Base-by-base conservation (phyloP, 2,797 vertebrate genomes). In the Xenopus petersii region DNA sequence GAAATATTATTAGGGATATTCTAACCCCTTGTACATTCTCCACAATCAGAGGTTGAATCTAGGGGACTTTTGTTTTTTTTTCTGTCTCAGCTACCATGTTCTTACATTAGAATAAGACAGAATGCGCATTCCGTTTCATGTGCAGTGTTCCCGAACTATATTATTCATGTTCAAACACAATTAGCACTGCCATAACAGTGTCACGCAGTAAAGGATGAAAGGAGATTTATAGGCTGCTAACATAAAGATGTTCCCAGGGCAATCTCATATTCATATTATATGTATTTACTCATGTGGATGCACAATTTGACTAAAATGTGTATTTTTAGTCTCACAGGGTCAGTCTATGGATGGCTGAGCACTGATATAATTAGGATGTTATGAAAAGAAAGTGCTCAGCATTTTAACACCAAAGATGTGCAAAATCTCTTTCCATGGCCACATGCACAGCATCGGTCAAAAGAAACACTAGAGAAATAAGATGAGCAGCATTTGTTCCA, bases 241-340 rank as follows among this genome's bases (percentile, higher is more conserved):
- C 36, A 24, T 54, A 46, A 24, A 65, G 36, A 24, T n/a, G 30
- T 33, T 33, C 21, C 63, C 21, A 55, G 21, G 51, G 62, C 12
- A n/a, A 48, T 10, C 11, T 47, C 30, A 21, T 63, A 16, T 47
- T 15, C 30, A 17, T 65, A 64, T 74, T 60, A 36, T 10, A 67
- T 47, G 59, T 10, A 61, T 67, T 74, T 36, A 59, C 56, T 74
- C 24, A 67, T 51, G 26, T 73, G 63, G 54, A 47, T 60, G 55
- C 46, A 67, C 64, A 74, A 62, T 51, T 51, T 60, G 30, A 30
- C 56, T 30, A 59, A 36, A 66, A 47, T 36, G 36, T 66, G 13
- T 59, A 47, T 74, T 66, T 59, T 59, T 59, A 67, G 51, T 42
- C 36, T 74, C 42, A 21, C 17, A 7, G 16, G 47, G 33, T 42